These are phyloP conservation scores for Acrocephalus arundinaceus DNA, from an alignment of 2,113 vertebrate genomes.

Conservation along the genomic window DNA sequence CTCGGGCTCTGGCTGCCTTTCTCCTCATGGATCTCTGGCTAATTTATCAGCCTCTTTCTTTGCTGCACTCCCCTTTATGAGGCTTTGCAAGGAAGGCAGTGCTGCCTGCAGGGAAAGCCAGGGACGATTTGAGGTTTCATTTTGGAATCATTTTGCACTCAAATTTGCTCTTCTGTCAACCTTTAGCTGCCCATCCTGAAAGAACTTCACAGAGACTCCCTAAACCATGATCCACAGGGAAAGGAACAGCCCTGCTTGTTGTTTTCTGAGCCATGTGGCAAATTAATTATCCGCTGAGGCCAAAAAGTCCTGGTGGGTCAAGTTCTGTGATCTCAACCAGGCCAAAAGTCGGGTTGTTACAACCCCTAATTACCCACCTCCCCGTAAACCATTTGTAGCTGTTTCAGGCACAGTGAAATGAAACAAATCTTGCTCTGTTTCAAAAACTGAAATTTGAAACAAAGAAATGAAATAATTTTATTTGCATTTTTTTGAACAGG, in stretches of 20 bases:
- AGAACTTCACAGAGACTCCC: neutral
- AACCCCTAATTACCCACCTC: neutral
- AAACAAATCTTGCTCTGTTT: neutral
- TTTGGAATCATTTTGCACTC: neutral
- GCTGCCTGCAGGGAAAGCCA: neutral
- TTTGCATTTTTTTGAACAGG: neutral
- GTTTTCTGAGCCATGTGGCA: neutral
- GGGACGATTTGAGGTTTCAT: neutral
- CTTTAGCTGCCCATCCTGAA: neutral
- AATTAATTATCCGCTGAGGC: neutral
- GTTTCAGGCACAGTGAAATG: neutral
- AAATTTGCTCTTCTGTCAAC: neutral
- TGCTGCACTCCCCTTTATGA: constrained; percentile 16
- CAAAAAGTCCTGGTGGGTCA: neutral
- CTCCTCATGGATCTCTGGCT: constrained; percentile 54
- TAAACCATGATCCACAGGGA: neutral
- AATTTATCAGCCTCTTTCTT: constrained; percentile 60
- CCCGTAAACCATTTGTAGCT: accelerated
- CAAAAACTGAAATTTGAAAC: neutral
- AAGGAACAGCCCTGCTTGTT: neutral
- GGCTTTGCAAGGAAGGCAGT: neutral
- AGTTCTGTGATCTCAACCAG: neutral
- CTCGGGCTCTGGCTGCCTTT: constrained; percentile 59
- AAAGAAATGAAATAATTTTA: neutral
- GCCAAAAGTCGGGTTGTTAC: neutral